A percentile compares a stretch with the other conserved stretches of the same genome.
phyloP scores from a whole-genome alignment of 2,888 invertebrate species.

The Apomyelois bistriatella region DNA sequence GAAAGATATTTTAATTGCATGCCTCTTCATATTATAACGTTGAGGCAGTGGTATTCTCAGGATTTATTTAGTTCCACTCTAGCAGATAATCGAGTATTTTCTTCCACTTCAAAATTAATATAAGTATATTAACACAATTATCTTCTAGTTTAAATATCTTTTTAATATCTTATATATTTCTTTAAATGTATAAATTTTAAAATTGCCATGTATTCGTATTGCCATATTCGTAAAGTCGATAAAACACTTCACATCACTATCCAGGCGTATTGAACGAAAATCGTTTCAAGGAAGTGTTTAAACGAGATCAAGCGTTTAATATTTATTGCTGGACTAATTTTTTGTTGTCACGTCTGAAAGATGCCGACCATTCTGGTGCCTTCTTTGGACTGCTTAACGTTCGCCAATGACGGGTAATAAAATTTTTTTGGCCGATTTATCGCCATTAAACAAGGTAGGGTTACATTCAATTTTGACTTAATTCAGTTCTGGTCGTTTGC shows the following conservation, averaged over 20 bases:
- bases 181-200: too few relatives aligned
- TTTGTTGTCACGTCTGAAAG: slow-evolving; percentile 6
- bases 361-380: slow-evolving; percentile 4
- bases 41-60: too few relatives aligned
- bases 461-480: background rate
- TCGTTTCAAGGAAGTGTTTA: slow-evolving; percentile 47
- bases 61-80: too few relatives aligned
- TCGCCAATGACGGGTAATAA: background rate
- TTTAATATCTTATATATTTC: too few relatives aligned
- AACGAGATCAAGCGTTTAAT: slow-evolving; percentile 48
- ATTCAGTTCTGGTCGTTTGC: background rate
- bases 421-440: slow-evolving; percentile 1
- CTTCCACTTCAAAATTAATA: too few relatives aligned
- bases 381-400: slow-evolving; percentile 1
- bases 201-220: too few relatives aligned
- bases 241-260: background rate
- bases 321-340: slow-evolving; percentile 36
- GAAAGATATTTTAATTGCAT: too few relatives aligned
- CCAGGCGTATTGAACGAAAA: slow-evolving; percentile 22
- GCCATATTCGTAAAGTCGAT: background rate
- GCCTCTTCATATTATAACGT: too few relatives aligned
- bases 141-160: too few relatives aligned
- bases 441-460: background rate
- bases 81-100: too few relatives aligned
- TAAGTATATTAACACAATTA: too few relatives aligned